Evolutionary conservation across 2,797 vertebrate species (phyloP), one percentile per base, ranked within the genome.

Genomic region (Pristis pectinata): DNA sequence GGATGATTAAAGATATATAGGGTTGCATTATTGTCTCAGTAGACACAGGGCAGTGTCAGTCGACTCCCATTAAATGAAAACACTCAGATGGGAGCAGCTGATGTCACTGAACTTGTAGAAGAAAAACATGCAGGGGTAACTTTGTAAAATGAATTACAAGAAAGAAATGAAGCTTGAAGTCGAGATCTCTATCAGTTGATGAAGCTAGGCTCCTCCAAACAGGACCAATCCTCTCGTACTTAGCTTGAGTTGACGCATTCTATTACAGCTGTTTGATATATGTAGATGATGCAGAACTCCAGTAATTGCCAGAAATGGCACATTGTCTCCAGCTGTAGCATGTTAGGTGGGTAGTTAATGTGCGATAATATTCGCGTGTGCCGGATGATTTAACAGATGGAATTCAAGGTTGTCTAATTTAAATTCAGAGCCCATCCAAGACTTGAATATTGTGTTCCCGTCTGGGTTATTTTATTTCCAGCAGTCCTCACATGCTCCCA

Each of bases 401-500:
- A 67, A 67, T 67, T 67, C 61, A 41, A 67, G 17, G 59, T 64
- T 64, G 61, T 17, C 87, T 67, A 67, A 91, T 91, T 91, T 61
- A 91, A 91, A 91, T 67, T 91, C 87, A 64, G n/a, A 91, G 19
- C 87, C n/a, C 87, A 91, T 67, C n/a, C n/a, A 67, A 67, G 87
- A 22, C n/a, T 9, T 91, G n/a, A 41, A 67, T 91, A 24, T 67
- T 67, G n/a, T 91, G 59, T 41, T 91, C 19, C 17, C 41, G 8
- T 67, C 59, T 41, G 61, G 61, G n/a, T 64, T 22, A 9, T 37
- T 41, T 91, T 67, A 67, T 67, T 41, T 22, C n/a, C 19, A 91
- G n/a, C 17, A 91, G n/a, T 37, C 53, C 7, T 24, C n/a, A 67
- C 19, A 37, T 22, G 41, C 17, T 41, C 56, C 4, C 41, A n/a